Evolutionary conservation across 2,888 invertebrate genomes (phyloP), one percentile per base, ranked within the genome.

Genomic region (Conistra vaccinii): DNA sequence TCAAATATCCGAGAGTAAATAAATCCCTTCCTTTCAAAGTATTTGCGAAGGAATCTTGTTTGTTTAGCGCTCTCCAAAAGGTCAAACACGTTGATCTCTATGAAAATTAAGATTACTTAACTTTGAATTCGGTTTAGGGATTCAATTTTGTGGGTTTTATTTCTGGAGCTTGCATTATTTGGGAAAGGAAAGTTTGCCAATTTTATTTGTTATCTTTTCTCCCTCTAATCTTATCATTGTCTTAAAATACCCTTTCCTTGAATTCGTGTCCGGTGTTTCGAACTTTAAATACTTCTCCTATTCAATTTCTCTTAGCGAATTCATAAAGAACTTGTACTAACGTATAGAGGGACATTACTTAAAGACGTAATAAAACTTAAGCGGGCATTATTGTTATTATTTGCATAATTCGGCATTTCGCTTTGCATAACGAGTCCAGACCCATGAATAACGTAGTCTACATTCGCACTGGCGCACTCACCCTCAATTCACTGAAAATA

Each of bases 381-480:
- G 88, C 89, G 88, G 88, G 89, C 89, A 91, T 92, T 91, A 92
- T 91, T 91, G 90, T 93, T 93, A 90, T 91, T 91, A 92, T 94
- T 91, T 92, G 90, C 91, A 94, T 94, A 94, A 94, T 94, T 92
- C 88, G 89, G 90, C 91, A 89, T 93, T 93, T 91, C 89, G 89
- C 89, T 94, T 93, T 92, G 92, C 93, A 93, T 93, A 93, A 93
- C 90, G 91, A 89, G 90, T 90, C 88, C 89, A 89, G 88, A 83
- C 83, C 85, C 89, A 92, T 92, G 93, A 93, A 93, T 93, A 92
- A 91, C 89, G 91, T 80, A 79, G 77, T 81, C 83, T 81, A 91
- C 89, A 91, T 90, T 91, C 87, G 87, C 91, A 89, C 89, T 90
- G 83, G 74, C 77, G 84, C 87, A 85, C 83, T 87, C 85, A 86